phyloP scores from a whole-genome alignment of 2,888 invertebrate species.

The Tuberolachnus salignus region DNA sequence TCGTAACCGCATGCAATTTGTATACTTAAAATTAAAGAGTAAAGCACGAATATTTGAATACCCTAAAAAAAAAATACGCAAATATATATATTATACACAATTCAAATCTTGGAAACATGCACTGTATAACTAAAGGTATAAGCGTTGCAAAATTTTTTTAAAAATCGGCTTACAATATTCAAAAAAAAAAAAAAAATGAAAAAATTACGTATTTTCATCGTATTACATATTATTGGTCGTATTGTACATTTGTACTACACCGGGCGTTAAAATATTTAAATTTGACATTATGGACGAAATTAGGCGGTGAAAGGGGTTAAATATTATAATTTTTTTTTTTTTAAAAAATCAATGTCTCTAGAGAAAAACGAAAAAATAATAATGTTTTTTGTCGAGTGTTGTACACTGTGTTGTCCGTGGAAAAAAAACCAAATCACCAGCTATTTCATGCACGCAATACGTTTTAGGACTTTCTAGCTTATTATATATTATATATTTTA shows the following conservation, averaged over 20 bases:
- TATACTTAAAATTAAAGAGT: neutral
- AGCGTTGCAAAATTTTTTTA: no score
- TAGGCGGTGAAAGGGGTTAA: no score
- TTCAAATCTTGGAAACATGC: constrained; percentile 6
- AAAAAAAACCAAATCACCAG: constrained; percentile 12
- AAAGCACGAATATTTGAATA: neutral
- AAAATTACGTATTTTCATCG: no score
- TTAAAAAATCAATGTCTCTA: no score
- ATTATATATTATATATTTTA: neutral
- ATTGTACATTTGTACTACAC: no score
- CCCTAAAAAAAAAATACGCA: neutral
- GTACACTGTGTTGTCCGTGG: neutral
- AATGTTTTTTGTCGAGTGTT: neutral
- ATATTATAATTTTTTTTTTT: no score
- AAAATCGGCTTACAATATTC: no score
- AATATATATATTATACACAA: neutral
- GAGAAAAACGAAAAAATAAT: no score
- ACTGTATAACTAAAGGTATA: neutral
- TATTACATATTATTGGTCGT: no score
- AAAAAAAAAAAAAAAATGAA: no score
- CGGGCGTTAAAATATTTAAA: no score
- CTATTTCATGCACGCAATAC: constrained; percentile 41
- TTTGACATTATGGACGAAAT: no score
- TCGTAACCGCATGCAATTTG: constrained; percentile 3
- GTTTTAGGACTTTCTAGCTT: constrained; percentile 24